Base-by-base conservation (phyloP, 1,140 invertebrate species). In the Trichonephila clavipes region DNA sequence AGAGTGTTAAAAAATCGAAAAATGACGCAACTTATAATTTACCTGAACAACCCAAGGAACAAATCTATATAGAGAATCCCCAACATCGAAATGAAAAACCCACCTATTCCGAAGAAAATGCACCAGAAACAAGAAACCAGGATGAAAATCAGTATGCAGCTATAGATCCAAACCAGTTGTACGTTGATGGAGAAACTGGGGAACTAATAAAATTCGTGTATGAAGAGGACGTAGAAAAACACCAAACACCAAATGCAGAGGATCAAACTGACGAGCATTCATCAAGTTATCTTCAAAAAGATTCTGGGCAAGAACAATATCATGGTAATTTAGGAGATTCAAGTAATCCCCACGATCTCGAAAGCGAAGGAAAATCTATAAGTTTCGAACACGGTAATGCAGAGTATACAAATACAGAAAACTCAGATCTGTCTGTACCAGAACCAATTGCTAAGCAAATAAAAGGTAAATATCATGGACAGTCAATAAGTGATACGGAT, bases 101-200 rank as follows among this genome's bases (percentile, higher is more conserved):
- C 21, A 40, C 10, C 5, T 18, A 44, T 21, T 19, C 40, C 0
- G 8, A 19, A 14, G 69, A 28, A 18, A 34, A 14, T 34, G 12
- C 12, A 72, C 24, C 3, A 72, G 16, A 16, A 16, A 18, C 12
- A 34, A 28, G 12, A 18, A n/a, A 34, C 12, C n/a, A 86, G 10
- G 24, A 24, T 86, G 72, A 82, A 82, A 59, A 91, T 14, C 72
- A 81, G 24, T 16, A 62, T 44, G 59, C 85, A n/a, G 59, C 34
- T 21, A 18, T 58, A 16, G 83, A 92, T 87, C 83, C 90, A 8
- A 72, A 92, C 24, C 82, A 92, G 44, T 4, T 92, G 10, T 92
- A 92, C 24, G 72, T 92, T 34, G 90, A 92, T 72, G 40, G 28
- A 40, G 69, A 86, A 19, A 92, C 82, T 28, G 90, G 90, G 12